Percentiles rank a stretch among this genome's conserved stretches.
Conservation (phyloP, 2,888 invertebrate genomes). For the Drosophila acutilabella region DNA sequence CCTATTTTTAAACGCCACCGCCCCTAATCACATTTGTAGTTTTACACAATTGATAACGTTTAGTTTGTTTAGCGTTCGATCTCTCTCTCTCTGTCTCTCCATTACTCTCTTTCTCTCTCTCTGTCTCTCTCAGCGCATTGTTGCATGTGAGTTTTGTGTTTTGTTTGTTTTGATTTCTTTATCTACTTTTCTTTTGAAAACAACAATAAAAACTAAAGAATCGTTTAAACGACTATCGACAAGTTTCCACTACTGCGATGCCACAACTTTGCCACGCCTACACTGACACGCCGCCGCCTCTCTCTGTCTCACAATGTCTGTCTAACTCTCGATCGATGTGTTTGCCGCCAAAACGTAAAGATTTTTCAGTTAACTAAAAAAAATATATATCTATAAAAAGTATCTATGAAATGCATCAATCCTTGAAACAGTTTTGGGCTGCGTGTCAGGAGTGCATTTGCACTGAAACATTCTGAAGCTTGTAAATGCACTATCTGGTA, state of each 20-base stretch:
- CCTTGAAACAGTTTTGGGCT: slow-evolving; percentile 89
- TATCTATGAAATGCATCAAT: slow-evolving; percentile 42
- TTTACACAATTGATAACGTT: slow-evolving; percentile 34
- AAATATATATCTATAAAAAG: neutral
- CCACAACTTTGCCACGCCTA: slow-evolving; percentile 31
- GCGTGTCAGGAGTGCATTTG: slow-evolving; percentile 99
- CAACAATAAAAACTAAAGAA: slow-evolving; percentile 17
- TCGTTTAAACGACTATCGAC: neutral
- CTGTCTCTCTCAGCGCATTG: slow-evolving; percentile 10
- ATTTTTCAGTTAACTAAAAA: neutral
- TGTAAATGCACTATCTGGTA: slow-evolving; percentile 99
- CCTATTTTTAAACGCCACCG: slow-evolving; percentile 6
- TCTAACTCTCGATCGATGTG: slow-evolving; percentile 8
- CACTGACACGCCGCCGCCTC: slow-evolving; percentile 59
- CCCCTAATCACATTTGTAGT: slow-evolving; percentile 33
- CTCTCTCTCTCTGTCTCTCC: neutral
- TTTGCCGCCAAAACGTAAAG: slow-evolving; percentile 25
- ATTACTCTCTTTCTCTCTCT: neutral
- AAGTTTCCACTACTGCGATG: slow-evolving; percentile 1
- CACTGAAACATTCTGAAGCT: slow-evolving; percentile 89
- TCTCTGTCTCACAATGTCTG: slow-evolving; percentile 13
- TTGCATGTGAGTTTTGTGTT: slow-evolving; percentile 20
- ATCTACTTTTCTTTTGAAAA: slow-evolving; percentile 8
- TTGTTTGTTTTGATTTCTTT: slow-evolving; percentile 6
- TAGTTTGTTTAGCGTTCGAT: neutral